Conservation (phyloP, 2,888 invertebrate species). For the Cyclophora punctaria region DNA sequence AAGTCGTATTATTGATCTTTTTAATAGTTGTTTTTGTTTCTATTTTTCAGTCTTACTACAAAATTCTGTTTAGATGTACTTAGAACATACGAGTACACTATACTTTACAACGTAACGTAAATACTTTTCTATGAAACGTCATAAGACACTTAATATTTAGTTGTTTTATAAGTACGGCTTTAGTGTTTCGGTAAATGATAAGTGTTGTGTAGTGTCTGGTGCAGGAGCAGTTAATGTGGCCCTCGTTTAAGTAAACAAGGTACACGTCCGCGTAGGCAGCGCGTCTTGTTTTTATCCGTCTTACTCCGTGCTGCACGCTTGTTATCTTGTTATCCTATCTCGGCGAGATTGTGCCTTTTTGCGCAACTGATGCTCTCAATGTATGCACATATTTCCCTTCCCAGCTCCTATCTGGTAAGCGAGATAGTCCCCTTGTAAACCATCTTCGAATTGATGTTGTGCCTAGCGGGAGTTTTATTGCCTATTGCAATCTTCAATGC, state of each 20-base stretch:
- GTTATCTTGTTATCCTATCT: conserved; percentile 75
- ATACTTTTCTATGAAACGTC: neutral
- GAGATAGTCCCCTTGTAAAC: conserved; percentile 19
- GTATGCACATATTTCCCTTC: conserved; percentile 42
- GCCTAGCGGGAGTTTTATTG: no score
- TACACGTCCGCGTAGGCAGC: conserved; percentile 62
- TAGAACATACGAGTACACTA: neutral
- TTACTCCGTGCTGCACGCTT: conserved; percentile 63
- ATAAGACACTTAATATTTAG: neutral
- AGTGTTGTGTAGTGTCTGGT: conserved; percentile 16
- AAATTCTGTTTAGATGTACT: no score
- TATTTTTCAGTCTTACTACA: no score
- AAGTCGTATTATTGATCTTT: no score
- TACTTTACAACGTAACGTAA: neutral
- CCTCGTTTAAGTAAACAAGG: conserved; percentile 72
- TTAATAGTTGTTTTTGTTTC: no score
- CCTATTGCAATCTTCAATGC: no score
- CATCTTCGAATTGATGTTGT: neutral
- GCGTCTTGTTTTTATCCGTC: conserved; percentile 67
- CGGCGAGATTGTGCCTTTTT: conserved; percentile 68
- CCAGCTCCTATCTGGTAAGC: conserved; percentile 26
- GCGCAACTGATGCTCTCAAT: conserved; percentile 48
- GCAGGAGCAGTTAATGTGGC: conserved; percentile 46
- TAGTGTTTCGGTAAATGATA: no score
- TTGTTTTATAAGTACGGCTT: no score